phyloP scores from a whole-genome alignment of 1,140 invertebrate genomes.

The Cyphomyrmex costatus region DNA sequence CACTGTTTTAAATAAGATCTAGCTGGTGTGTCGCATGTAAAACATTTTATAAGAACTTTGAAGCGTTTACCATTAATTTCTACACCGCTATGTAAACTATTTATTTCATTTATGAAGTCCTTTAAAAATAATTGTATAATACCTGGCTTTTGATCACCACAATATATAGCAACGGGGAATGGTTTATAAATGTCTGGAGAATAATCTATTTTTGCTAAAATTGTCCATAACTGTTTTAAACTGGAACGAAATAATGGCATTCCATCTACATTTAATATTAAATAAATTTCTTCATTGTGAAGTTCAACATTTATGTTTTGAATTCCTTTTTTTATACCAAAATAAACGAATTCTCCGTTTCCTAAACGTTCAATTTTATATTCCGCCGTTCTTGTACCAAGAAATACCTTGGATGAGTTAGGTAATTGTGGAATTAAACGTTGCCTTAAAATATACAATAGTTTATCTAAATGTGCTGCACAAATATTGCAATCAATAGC shows the following conservation, averaged over 20 bases:
- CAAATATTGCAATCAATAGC: neutral
- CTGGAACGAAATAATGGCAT: constrained; percentile 4
- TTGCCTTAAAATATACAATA: neutral
- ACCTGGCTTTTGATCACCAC: neutral
- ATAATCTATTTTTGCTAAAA: constrained; percentile 3
- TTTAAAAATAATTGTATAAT: neutral
- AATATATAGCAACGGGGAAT: neutral
- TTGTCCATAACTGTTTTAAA: neutral
- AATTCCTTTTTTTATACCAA: neutral
- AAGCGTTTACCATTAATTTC: too few species aligned
- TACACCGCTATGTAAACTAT: neutral
- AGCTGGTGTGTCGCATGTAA: neutral
- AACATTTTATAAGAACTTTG: constrained; percentile 5
- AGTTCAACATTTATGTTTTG: neutral
- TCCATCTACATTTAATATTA: constrained; percentile 18
- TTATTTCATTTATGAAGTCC: neutral
- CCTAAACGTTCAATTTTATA: neutral
- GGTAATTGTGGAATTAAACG: neutral
- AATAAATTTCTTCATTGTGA: neutral
- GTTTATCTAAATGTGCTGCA: neutral
- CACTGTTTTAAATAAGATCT: constrained; percentile 17
- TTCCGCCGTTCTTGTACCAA: neutral
- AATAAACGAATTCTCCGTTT: neutral
- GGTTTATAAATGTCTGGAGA: constrained; percentile 13
- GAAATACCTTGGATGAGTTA: neutral